Base-by-base conservation (phyloP, 2,888 invertebrate species). In the Amblyteles armatorius region DNA sequence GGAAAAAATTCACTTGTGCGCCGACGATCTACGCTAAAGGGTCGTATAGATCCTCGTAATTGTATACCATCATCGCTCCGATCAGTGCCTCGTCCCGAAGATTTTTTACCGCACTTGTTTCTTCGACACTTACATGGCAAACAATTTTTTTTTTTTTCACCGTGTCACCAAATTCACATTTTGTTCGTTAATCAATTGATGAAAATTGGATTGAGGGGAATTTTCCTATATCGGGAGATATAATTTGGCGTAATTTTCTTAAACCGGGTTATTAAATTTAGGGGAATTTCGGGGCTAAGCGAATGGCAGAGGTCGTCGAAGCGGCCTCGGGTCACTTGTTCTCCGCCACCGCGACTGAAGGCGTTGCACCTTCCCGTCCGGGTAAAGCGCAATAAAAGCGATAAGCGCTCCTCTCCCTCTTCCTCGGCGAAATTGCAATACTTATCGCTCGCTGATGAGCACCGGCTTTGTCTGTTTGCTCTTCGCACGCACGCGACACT, bases 371-470 rank as follows among this genome's bases (percentile, higher is more conserved):
- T 84, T 79, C 50, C 77, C 33, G 76, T 67, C 72, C 63, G 80
- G 69, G 69, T 77, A 86, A 80, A 63, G 22, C 76, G 82, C 76
- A 87, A 87, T 87, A 87, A 87, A 82, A 84, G 72, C 73, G 85
- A 86, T 87, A 87, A 87, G 83, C 80, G 48, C 73, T 83, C 72
- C 68, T 79, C 85, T 83, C 80, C 82, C 87, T 79, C 85, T 65
- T 80, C 33, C 72, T 71, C 55, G 36, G 33, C 52, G 71, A 69
- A 86, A 84, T 84, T 83, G 83, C 82, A 84, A 74, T 71, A 72
- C 81, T 86, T 84, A 86, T 87, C 86, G 48, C 36, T 78, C 55
- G 69, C 55, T 73, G 73, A 83, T 83, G 83, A 85, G 83, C 60
- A 55, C 69, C 52, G 73, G 77, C 74, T 81, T 86, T 82, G 76